Evolutionary conservation across 2,113 vertebrate genomes (phyloP), one percentile per base, ranked within the genome.

Genomic region (Epinephelus cyanopodus): DNA sequence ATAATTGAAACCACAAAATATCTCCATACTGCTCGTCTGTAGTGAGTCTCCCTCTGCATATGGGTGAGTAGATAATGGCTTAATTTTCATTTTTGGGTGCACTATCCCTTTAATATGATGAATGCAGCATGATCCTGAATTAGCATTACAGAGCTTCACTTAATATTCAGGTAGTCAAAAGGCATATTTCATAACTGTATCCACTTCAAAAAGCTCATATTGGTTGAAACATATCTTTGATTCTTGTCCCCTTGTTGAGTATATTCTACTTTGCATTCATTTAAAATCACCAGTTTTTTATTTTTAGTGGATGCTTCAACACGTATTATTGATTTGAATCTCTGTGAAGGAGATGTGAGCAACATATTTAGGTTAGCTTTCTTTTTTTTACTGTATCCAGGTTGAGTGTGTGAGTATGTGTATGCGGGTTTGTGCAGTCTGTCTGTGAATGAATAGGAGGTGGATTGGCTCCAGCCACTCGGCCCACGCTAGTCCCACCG

Each of bases 371-470:
- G 50, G 17, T 82, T 50, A 39, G 29, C 25, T 42, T 52, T 6
- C 50, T 5, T 23, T 25, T 11, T 71, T 21, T 27, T 52, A 39
- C 25, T 37, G 25, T 54, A 70, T 52, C 10, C 17, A 27, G 19
- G 25, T 42, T 66, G 48, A 54, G 65, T 47, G 12, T 62, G 69
- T 53, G 42, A 25, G 65, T 75, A 1, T 56, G 73, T 60, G 61
- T 45, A 5, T 66, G 75, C 45, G 21, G 42, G 58, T 73, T 47
- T 64, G 19, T 56, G 74, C 57, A 63, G 85, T 72, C 85, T 85
- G 69, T 76, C 76, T 88, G 82, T 92, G 85, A 90, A 91, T 90
- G 89, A 82, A 87, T 70, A 70, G 87, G 79, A 81, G 77, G 89
- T 89, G 89, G 83, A 86, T 65, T 69, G 71, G 72, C 79, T 92